These are phyloP conservation scores for Saccostrea cuccullata DNA, from an alignment of 1,140 invertebrate species.

Conservation along the genomic window DNA sequence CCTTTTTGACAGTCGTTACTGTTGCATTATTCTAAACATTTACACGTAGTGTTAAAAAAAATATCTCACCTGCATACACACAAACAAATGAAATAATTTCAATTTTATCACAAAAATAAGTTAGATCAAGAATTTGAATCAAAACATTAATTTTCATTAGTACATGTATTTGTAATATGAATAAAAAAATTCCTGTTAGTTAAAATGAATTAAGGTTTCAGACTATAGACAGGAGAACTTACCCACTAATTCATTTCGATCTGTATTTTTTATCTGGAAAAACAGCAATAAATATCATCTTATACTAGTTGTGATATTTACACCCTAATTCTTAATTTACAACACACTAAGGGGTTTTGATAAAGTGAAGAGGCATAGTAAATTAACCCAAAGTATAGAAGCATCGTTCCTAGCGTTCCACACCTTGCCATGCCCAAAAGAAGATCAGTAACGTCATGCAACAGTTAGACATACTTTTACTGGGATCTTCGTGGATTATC, in stretches of 20 bases:
- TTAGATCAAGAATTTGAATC: no score
- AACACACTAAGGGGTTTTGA: background rate
- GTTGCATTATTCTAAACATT: no score
- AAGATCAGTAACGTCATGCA: background rate
- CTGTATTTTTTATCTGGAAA: background rate
- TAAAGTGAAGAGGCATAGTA: background rate
- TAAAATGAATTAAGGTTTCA: background rate
- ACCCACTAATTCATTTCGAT: background rate
- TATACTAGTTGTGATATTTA: background rate
- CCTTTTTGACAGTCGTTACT: no score
- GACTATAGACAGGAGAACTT: background rate
- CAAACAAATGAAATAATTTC: no score
- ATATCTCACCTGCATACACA: no score
- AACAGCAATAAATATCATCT: background rate
- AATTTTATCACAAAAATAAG: no score
- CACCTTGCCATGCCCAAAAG: background rate
- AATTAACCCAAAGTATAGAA: background rate
- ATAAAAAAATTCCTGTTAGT: no score
- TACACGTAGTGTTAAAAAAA: no score
- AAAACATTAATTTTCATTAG: no score
- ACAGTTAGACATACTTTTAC: background rate
- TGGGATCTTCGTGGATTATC: background rate
- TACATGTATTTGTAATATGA: no score
- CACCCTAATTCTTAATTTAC: background rate
- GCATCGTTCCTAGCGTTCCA: background rate